A percentile compares a stretch with the other conserved stretches of the same genome.
Evolutionary conservation across 2,113 vertebrate species (phyloP).

Genomic region (Gnathonemus echidnorhynchus): DNA sequence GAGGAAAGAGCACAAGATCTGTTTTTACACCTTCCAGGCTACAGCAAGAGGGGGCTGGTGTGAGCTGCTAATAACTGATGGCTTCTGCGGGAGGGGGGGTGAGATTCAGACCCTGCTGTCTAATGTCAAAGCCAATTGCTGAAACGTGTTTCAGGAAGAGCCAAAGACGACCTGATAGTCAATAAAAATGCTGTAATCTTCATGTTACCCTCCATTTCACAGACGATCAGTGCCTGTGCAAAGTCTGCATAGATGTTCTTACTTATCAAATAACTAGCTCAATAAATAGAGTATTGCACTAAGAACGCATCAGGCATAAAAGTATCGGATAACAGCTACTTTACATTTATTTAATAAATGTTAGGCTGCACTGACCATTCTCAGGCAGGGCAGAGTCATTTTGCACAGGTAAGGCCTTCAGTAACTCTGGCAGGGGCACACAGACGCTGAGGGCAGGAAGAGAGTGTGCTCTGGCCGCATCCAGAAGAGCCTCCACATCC

Average conservation of each 20-base stretch:
- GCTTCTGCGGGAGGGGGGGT: neutral
- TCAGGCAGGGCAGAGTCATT: conserved; percentile 40
- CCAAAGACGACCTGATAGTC: neutral
- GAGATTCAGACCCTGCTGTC: neutral
- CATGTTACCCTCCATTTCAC: neutral
- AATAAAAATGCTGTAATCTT: neutral
- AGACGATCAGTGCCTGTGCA: neutral
- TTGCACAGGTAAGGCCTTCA: conserved; percentile 51
- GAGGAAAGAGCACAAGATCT: neutral
- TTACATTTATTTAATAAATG: neutral
- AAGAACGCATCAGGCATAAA: neutral
- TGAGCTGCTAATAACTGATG: conserved; percentile 28
- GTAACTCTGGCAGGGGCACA: conserved; percentile 64
- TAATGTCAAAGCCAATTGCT: neutral
- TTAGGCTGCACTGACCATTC: conserved; percentile 30
- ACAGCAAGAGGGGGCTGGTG: conserved; percentile 25
- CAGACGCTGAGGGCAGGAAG: conserved; percentile 70
- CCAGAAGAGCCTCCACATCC: conserved; percentile 59
- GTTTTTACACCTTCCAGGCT: conserved; percentile 35
- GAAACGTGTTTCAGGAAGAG: neutral
- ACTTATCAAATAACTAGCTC: neutral
- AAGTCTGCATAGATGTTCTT: neutral
- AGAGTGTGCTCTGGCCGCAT: conserved; percentile 67
- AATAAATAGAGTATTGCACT: neutral
- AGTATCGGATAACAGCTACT: neutral